Evolutionary conservation across 2,797 vertebrate species (phyloP), one percentile per base, ranked within the genome.

Genomic region (Mastacembelus armatus): DNA sequence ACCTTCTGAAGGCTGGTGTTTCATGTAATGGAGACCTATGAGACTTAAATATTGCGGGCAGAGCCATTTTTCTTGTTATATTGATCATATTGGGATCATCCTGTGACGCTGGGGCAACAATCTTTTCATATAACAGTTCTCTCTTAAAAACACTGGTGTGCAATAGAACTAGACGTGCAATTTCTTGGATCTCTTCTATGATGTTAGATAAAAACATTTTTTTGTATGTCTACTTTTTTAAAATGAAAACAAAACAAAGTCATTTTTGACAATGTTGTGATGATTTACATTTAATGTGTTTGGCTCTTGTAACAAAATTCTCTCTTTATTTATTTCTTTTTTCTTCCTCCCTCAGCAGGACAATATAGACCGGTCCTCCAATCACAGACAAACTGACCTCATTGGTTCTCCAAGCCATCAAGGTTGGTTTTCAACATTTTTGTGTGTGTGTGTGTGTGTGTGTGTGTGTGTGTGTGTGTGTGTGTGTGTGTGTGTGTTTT

Each of bases 281-380:
- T 54, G 3, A 54, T 0, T 5, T 11, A 7, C n/a, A n/a, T n/a
- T n/a, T n/a, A n/a, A 8, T 16, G 1, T 43, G 18, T 54, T 15
- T 59, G 30, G 21, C 15, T 42, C 5, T n/a, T 45, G 3, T 59
- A 9, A 65, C 30, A 30, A 21, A 24, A 16, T 68, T 62, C 42
- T 3, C 1, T 39, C 33, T 9, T 71, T 7, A 59, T 44, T 55
- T 0, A 59, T 7, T 27, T 15, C 40, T 40, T 35, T 29, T 49
- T n/a, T 33, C 3, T 62, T 35, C 83, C 33, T 81, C 35, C 74
- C 26, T 89, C 89, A 94, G 86, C 92, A 97, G 95, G 96, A 96
- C 87, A 95, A 95, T 75, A 95, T 95, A 84, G 96, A 97, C 84
- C 95, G 95, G 82, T 88, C 94, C 38, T 86, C 95, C 8, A 89